Evolutionary conservation across 1,140 invertebrate genomes (phyloP).

Genomic region (Bombus soroeensis): DNA sequence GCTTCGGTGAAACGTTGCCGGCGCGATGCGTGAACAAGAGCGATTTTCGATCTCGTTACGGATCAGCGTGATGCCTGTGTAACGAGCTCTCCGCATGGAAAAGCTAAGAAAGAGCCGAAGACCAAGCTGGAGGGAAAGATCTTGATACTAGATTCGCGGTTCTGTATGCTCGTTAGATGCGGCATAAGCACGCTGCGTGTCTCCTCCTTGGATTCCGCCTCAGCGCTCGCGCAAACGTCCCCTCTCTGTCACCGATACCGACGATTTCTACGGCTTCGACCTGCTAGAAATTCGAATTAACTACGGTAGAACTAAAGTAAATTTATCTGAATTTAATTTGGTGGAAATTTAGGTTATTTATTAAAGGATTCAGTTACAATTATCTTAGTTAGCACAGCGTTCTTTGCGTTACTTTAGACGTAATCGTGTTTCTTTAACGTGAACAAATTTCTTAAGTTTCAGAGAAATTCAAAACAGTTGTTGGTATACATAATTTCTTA

Average conservation of each 20-base stretch:
- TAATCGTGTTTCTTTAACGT: neutral
- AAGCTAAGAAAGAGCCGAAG: conserved; percentile 44
- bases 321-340: too few relatives aligned
- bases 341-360: too few relatives aligned
- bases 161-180: conserved; percentile 60
- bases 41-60: conserved; percentile 35
- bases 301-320: too few relatives aligned
- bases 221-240: conserved; percentile 7
- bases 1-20: conserved; percentile 3
- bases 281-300: neutral
- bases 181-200: conserved; percentile 65
- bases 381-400: too few relatives aligned
- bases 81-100: conserved; percentile 40
- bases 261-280: conserved; percentile 17
- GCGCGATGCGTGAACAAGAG: conserved; percentile 15
- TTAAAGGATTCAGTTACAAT: too few relatives aligned
- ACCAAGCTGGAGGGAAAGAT: conserved; percentile 50
- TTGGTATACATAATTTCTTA: too few relatives aligned
- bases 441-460: too few relatives aligned
- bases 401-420: too few relatives aligned
- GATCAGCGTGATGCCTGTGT: conserved; percentile 28
- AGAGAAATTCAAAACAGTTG: too few relatives aligned
- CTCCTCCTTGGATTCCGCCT: conserved; percentile 63
- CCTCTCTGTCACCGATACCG: conserved; percentile 13
- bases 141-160: conserved; percentile 62